Conservation (phyloP, 2,888 invertebrate genomes). For the Ethmia dodecea region DNA sequence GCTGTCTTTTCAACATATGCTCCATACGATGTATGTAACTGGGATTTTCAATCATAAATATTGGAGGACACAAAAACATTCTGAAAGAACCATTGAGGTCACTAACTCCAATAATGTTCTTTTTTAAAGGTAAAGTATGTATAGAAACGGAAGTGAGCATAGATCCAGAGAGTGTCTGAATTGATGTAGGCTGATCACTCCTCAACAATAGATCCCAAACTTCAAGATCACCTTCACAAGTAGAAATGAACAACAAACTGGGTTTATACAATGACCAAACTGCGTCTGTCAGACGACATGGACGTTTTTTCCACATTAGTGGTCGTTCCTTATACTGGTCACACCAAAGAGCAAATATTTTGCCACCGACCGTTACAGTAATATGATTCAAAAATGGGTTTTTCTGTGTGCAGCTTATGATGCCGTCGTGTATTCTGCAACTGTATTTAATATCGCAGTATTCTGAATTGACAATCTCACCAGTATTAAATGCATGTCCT, state of each 20-base stretch:
- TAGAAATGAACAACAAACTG: conserved; percentile 82
- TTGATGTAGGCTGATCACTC: conserved; percentile 82
- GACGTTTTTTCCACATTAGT: conserved; percentile 81
- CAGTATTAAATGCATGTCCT: conserved; percentile 82
- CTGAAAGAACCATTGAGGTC: conserved; percentile 83
- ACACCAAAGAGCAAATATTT: conserved; percentile 85
- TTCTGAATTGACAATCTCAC: conserved; percentile 79
- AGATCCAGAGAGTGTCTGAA: conserved; percentile 81
- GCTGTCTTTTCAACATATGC: conserved; percentile 70
- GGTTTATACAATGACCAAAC: conserved; percentile 88
- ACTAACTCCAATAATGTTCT: conserved; percentile 81
- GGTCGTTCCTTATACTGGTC: conserved; percentile 80
- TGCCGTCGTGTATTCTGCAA: conserved; percentile 83
- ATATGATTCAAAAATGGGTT: conserved; percentile 80
- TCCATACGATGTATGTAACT: conserved; percentile 58
- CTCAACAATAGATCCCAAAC: conserved; percentile 87
- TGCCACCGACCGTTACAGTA: conserved; percentile 85
- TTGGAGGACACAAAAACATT: conserved; percentile 77
- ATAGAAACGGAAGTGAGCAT: conserved; percentile 80
- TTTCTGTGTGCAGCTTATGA: conserved; percentile 76
- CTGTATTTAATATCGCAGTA: conserved; percentile 58
- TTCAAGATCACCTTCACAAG: conserved; percentile 86
- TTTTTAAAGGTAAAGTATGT: conserved; percentile 74
- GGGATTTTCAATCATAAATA: conserved; percentile 64
- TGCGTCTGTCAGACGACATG: conserved; percentile 78